phyloP scores from a whole-genome alignment of 2,113 vertebrate genomes.

The Dinomys branickii region DNA sequence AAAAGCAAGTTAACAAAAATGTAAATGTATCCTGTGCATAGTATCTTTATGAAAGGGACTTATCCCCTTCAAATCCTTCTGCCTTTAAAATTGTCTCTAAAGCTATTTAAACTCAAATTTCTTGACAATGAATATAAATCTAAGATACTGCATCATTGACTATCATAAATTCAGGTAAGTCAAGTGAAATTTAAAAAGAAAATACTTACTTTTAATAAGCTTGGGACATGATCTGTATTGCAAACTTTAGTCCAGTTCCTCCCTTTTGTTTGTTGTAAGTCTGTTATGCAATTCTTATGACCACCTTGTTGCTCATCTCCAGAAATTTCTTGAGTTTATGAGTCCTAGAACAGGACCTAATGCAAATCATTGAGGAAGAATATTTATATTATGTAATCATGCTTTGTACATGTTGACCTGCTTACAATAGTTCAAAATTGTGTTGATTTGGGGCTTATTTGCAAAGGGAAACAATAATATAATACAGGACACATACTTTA shows the following conservation, averaged over 20 bases:
- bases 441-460: too few species aligned
- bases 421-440: neutral
- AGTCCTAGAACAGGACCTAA: neutral
- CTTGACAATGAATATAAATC: neutral
- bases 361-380: neutral
- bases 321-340: neutral
- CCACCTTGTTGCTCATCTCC: neutral
- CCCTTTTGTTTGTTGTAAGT: neutral
- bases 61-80: neutral
- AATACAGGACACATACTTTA: too few species aligned
- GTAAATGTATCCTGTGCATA: neutral
- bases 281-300: neutral
- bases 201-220: neutral
- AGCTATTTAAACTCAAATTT: neutral
- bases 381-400: neutral
- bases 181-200: neutral
- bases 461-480: too few species aligned
- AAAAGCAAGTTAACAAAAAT: neutral
- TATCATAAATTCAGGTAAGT: neutral
- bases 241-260: neutral
- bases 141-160: neutral
- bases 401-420: neutral
- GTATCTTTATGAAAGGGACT: neutral
- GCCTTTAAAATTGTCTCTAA: neutral
- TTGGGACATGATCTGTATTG: neutral